These are phyloP conservation scores for Chaetoderma sp. DNA, from an alignment of 2,888 invertebrate species.

Conservation along the genomic window DNA sequence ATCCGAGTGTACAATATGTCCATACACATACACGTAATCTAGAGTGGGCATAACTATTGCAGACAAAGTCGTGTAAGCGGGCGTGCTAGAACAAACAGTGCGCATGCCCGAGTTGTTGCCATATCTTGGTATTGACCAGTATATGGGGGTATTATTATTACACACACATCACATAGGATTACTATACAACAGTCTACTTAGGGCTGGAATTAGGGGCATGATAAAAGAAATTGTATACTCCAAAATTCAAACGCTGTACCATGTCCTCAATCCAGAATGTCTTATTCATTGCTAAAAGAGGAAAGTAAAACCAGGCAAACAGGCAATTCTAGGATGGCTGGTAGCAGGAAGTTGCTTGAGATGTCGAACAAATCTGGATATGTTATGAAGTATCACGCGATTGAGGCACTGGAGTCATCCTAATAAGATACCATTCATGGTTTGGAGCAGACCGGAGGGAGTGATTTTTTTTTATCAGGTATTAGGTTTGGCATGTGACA, in stretches of 20 bases:
- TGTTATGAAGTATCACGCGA: slow-evolving; percentile 10
- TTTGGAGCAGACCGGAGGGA: slow-evolving; percentile 6
- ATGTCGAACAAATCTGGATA: slow-evolving; percentile 23
- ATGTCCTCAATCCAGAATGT: slow-evolving; percentile 18
- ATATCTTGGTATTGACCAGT: no score
- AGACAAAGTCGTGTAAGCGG: no score
- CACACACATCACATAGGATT: no score
- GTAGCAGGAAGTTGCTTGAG: slow-evolving; percentile 20
- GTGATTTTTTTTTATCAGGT: not conserved
- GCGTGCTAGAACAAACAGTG: no score
- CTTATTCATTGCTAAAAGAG: slow-evolving; percentile 19
- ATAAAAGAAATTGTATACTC: not conserved
- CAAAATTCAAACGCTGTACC: slow-evolving; percentile 11
- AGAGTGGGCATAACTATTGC: no score
- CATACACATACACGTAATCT: no score
- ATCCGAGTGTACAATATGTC: no score
- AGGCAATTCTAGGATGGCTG: slow-evolving; percentile 22
- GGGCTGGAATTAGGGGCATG: no score
- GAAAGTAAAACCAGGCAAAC: slow-evolving; percentile 16
- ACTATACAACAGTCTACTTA: no score
- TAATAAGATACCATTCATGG: not conserved
- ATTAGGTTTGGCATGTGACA: slow-evolving; percentile 24
- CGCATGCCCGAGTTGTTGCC: no score
- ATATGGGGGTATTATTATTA: no score
- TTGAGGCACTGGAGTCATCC: slow-evolving; percentile 18